A percentile compares a stretch with the other conserved stretches of the same genome.
Evolutionary conservation across 2,888 invertebrate genomes (phyloP).

Genomic region (Tanypteryx hageni): DNA sequence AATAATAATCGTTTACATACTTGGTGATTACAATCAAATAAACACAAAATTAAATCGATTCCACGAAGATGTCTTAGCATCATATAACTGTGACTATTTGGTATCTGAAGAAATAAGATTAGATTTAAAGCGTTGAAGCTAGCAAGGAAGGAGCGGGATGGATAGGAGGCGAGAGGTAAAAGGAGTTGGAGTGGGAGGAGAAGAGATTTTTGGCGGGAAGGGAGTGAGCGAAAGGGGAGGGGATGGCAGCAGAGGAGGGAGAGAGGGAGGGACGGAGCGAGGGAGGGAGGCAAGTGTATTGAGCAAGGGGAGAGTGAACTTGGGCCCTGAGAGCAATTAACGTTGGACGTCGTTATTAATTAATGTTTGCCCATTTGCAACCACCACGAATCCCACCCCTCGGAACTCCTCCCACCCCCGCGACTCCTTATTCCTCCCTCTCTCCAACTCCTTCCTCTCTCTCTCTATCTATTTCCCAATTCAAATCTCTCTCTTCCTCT

Average conservation of each 20-base stretch:
- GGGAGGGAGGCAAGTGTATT: background rate
- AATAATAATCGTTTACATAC: too few relatives aligned
- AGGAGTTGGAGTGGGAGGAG: background rate
- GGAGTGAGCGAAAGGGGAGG: background rate
- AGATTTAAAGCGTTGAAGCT: background rate
- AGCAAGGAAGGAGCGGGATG: background rate
- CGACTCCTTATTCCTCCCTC: background rate
- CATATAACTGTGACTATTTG: too few relatives aligned
- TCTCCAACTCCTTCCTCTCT: background rate
- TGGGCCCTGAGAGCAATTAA: conserved; percentile 62
- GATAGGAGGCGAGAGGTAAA: background rate
- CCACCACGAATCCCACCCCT: conserved; percentile 31
- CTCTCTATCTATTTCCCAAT: background rate
- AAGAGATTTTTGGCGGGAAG: background rate
- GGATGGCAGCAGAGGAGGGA: background rate
- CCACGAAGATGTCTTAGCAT: too few relatives aligned
- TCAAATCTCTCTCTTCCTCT: background rate
- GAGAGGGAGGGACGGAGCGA: background rate
- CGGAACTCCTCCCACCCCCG: conserved; percentile 26
- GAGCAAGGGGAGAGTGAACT: conserved; percentile 41
- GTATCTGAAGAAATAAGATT: background rate
- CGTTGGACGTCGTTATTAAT: conserved; percentile 64
- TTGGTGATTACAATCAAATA: too few relatives aligned
- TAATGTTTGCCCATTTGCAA: conserved; percentile 64
- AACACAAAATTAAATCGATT: too few relatives aligned